Percentiles rank a stretch among this genome's conserved stretches.
These are phyloP conservation scores for Actias luna DNA, from an alignment of 2,888 invertebrate species.

Conservation along the genomic window DNA sequence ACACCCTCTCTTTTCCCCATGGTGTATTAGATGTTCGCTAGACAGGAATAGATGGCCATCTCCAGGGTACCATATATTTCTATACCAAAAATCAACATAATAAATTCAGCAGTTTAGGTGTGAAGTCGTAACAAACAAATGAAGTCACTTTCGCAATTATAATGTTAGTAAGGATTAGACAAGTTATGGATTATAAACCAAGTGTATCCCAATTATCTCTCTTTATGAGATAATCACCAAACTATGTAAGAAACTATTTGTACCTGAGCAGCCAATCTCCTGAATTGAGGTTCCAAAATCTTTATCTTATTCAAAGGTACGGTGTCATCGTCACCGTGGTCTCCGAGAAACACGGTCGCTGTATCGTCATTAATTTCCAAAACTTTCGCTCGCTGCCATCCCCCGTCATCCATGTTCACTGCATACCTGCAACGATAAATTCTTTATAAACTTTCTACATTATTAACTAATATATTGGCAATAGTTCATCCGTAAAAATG, in stretches of 20 bases:
- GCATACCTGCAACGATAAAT: constrained; percentile 59
- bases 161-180: too few species aligned
- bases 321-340: constrained; percentile 86
- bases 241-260: constrained; percentile 12
- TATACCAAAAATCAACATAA: too few species aligned
- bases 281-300: constrained; percentile 84
- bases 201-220: neutral
- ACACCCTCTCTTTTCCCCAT: too few species aligned
- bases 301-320: constrained; percentile 80
- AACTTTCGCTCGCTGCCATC: constrained; percentile 82
- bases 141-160: too few species aligned
- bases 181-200: too few species aligned
- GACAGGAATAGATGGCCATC: too few species aligned
- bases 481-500: too few species aligned
- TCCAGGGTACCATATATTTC: too few species aligned
- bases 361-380: constrained; percentile 74
- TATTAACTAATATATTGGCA: neutral
- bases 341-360: constrained; percentile 86
- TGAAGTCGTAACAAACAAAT: too few species aligned
- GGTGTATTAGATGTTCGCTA: too few species aligned
- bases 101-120: too few species aligned
- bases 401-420: constrained; percentile 65
- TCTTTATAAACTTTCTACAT: neutral
- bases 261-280: constrained; percentile 86
- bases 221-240: neutral